Conservation (phyloP, 2,888 invertebrate species). For the Papilio protenor region DNA sequence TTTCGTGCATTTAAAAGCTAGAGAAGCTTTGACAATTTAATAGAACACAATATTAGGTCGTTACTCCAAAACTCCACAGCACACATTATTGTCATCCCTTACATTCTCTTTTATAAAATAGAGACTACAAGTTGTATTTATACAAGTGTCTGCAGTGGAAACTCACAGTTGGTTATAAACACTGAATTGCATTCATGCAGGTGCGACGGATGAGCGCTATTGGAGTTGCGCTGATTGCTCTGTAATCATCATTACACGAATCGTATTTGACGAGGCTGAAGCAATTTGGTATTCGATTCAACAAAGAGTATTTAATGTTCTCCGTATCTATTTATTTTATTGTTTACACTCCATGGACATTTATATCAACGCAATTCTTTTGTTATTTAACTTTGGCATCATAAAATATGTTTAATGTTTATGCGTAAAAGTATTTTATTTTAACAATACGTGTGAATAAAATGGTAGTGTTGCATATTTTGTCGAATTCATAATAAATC, state of each 20-base stretch:
- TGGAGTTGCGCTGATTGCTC: conserved; percentile 22
- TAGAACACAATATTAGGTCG: no score
- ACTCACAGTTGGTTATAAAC: background rate
- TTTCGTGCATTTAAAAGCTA: background rate
- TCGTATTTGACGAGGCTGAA: conserved; percentile 2
- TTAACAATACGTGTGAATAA: background rate
- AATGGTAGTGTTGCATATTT: background rate
- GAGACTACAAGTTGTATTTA: background rate
- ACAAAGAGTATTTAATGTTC: background rate
- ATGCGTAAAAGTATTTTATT: background rate
- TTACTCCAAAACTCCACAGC: background rate
- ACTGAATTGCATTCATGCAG: conserved; percentile 22
- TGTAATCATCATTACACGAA: conserved; percentile 36
- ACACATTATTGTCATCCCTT: background rate
- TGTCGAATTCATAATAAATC: background rate
- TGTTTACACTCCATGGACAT: background rate
- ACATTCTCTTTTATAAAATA: background rate
- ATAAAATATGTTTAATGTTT: background rate
- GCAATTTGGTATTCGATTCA: background rate
- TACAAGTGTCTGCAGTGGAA: background rate
- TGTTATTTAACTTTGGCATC: background rate
- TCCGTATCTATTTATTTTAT: background rate
- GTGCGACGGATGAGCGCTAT: conserved; percentile 32
- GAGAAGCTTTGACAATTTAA: background rate
- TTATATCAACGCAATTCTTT: background rate